A percentile compares a stretch with the other conserved stretches of the same genome.
These are phyloP conservation scores for Neotoxoptera formosana DNA, from an alignment of 1,140 invertebrate genomes.

Conservation along the genomic window DNA sequence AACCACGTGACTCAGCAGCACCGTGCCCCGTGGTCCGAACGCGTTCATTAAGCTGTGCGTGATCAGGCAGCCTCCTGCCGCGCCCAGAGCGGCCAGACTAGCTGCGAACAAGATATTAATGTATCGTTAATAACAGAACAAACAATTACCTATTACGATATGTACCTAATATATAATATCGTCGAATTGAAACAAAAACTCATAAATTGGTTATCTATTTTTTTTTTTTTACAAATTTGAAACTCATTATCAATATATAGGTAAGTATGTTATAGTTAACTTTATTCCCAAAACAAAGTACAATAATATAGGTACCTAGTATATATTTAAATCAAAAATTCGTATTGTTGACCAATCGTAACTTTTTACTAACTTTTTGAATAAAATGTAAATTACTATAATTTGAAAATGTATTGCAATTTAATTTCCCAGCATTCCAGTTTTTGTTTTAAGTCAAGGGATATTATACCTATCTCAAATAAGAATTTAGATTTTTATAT, in stretches of 20 bases:
- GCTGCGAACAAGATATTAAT: conserved; percentile 63
- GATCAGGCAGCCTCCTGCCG: conserved; percentile 67
- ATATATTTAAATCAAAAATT: background rate
- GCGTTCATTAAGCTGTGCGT: conserved; percentile 70
- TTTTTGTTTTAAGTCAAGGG: no score
- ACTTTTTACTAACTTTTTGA: background rate
- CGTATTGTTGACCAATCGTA: background rate
- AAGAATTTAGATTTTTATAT: no score
- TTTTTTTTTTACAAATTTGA: no score
- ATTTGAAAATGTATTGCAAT: background rate
- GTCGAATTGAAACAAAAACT: no score
- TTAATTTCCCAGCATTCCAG: background rate
- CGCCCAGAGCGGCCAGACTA: conserved; percentile 67
- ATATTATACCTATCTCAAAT: no score
- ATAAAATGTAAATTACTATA: background rate
- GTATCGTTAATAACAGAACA: background rate
- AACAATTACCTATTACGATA: background rate
- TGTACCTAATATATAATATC: no score
- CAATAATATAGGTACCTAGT: no score
- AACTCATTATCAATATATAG: no score
- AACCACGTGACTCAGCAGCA: conserved; percentile 67
- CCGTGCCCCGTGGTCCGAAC: conserved; percentile 69
- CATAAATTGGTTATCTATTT: no score
- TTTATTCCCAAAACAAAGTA: no score
- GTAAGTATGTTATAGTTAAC: no score